Evolutionary conservation across 2,113 vertebrate genomes (phyloP).

Genomic region (Isurus oxyrinchus): DNA sequence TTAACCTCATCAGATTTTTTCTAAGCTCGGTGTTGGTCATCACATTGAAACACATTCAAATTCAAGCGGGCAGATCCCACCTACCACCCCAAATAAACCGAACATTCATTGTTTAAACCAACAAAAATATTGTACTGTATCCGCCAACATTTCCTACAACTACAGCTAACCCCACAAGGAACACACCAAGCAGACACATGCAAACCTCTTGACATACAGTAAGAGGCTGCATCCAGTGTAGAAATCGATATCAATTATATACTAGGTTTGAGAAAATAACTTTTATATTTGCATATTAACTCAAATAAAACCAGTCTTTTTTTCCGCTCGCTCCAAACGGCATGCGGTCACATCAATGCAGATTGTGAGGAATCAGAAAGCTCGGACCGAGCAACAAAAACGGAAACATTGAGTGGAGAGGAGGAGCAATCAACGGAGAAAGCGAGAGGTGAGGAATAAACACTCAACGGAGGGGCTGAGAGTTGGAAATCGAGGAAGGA

Average conservation of each 20-base stretch:
- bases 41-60: background rate
- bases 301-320: background rate
- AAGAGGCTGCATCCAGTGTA: background rate
- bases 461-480: background rate
- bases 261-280: background rate
- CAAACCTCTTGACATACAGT: background rate
- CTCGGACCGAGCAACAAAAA: background rate
- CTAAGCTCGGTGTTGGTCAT: background rate
- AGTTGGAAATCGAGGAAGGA: background rate
- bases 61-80: background rate
- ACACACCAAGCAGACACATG: background rate
- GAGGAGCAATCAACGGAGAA: background rate
- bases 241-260: background rate
- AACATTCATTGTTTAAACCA: background rate
- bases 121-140: background rate
- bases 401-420: background rate
- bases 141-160: background rate
- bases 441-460: background rate
- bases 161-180: background rate
- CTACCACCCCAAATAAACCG: background rate
- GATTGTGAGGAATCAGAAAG: background rate
- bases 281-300: slow-evolving; percentile 1
- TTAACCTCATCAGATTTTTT: background rate
- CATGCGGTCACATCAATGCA: background rate
- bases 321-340: background rate